Evolutionary conservation across 92 coral and sea anemone species (phyloP), one percentile per base, ranked within the genome.

Genomic region (Heteractis magnifica): DNA sequence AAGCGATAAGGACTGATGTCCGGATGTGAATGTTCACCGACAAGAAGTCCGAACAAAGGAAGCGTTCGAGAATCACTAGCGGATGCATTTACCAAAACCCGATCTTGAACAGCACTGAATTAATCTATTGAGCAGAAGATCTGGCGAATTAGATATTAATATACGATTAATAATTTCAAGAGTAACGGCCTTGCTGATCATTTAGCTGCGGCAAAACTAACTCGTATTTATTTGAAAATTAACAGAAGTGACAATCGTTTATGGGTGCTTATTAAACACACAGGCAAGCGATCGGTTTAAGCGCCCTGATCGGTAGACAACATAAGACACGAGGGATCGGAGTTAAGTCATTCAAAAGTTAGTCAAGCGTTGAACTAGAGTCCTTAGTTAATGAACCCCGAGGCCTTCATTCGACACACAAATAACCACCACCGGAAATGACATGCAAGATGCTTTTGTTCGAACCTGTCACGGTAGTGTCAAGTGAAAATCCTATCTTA

Each of bases 341-440:
- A n/a, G 60, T 48, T 26, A 71, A 65, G 70, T 20, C 84, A 81
- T 81, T 81, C 56, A 64, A 72, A 75, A 70, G 84, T 81, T 81
- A 81, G 60, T 81, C 84, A 81, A 70, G 84, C 84, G 84, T 81
- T 68, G 14, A 70, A 41, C 44, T 51, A 50, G 58, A 41, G 73
- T 68, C 84, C 73, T 81, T 74, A 70, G 75, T 77, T 78, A 85
- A 84, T 84, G 81, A 85, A 78, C 83, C 72, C 82, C 49, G 15
- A 15, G 83, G 60, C 82, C 52, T 50, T 26, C 79, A 72, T 76
- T 56, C 87, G 68, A 77, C 75, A 59, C 83, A 78, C 93, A 92
- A 94, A 94, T 89, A 92, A 94, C 89, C 78, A 85, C 92, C 49
- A 87, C 95, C 95, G 98, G 98, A 94, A 84, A 87, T 89, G 87